Percentiles rank a stretch among this genome's conserved stretches.
Evolutionary conservation across 2,113 vertebrate species (phyloP).

Genomic region (Centrocercus urophasianus): DNA sequence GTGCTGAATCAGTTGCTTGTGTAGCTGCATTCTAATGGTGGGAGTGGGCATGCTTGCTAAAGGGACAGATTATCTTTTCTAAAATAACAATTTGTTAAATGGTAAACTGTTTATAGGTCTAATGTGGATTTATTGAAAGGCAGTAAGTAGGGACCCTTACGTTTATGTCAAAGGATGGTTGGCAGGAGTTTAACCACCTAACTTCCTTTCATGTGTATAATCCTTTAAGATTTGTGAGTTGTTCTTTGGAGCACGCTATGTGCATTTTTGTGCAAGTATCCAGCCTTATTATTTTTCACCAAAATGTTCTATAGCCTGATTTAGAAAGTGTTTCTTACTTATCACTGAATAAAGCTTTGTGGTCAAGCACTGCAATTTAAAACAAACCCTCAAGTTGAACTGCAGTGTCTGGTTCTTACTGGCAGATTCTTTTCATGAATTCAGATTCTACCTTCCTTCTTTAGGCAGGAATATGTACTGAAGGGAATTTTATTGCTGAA

Average conservation of each 20-base stretch:
- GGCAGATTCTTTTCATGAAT: background rate
- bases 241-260: background rate
- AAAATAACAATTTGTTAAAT: background rate
- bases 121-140: background rate
- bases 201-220: background rate
- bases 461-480: background rate
- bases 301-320: background rate
- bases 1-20: constrained; percentile 27
- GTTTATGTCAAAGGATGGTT: background rate
- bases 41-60: background rate
- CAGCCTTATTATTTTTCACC: background rate
- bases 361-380: background rate
- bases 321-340: background rate
- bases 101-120: background rate
- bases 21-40: background rate
- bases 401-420: background rate
- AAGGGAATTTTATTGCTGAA: background rate
- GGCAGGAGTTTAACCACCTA: rapidly evolving
- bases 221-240: background rate
- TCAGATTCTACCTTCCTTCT: background rate
- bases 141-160: background rate
- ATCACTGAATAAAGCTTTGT: background rate
- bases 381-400: background rate
- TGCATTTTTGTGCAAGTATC: background rate
- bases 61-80: background rate